A percentile compares a stretch with the other conserved stretches of the same genome.
Conservation (phyloP, 2,797 vertebrate genomes). For the Channallabes apus region DNA sequence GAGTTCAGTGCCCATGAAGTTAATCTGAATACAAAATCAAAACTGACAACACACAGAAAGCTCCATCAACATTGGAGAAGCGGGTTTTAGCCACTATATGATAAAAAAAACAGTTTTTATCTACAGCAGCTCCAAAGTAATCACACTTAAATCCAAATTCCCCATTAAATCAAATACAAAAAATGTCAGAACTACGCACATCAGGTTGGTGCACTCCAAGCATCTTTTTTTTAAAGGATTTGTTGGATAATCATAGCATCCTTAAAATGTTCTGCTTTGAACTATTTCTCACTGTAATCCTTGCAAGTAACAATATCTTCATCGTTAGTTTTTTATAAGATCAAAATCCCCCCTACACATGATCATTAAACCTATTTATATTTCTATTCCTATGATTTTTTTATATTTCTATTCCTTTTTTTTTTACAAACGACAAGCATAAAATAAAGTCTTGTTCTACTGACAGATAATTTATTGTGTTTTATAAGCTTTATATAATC, state of each 20-base stretch:
- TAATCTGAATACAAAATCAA: constrained; percentile 30
- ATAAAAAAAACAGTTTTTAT: background rate
- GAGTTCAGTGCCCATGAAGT: background rate
- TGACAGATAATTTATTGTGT: background rate
- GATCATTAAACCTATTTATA: background rate
- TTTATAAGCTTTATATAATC: background rate
- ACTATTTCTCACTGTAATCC: background rate
- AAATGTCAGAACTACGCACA: background rate
- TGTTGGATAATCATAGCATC: background rate
- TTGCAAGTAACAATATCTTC: background rate
- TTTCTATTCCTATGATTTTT: no score
- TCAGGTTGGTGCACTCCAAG: background rate
- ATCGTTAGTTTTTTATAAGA: background rate
- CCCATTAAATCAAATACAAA: constrained; percentile 2
- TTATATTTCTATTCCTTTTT: background rate
- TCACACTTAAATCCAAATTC: background rate
- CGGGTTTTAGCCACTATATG: background rate
- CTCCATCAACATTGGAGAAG: background rate
- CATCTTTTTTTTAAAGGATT: background rate
- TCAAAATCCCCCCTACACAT: background rate
- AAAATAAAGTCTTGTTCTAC: background rate
- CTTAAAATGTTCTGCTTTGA: background rate
- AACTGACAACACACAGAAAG: constrained; percentile 8
- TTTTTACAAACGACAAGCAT: background rate
- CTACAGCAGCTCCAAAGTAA: background rate